phyloP scores from a whole-genome alignment of 2,888 invertebrate species.

The Diachrysia chrysitis region DNA sequence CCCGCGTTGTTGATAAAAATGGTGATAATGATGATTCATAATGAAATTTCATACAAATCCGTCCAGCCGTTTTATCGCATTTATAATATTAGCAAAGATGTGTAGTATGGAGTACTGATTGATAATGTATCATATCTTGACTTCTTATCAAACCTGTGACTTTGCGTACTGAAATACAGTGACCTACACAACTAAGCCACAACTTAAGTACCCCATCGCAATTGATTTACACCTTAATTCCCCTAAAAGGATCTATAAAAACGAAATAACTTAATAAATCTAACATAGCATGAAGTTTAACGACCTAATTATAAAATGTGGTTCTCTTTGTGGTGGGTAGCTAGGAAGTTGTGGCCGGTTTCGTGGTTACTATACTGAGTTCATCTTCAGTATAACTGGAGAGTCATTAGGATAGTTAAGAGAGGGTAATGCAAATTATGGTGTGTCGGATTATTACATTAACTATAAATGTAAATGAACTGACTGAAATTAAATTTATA shows the following conservation, averaged over 20 bases:
- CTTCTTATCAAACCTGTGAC: background rate
- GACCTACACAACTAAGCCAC: background rate
- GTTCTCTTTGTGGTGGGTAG: background rate
- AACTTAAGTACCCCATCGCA: background rate
- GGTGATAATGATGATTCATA: too few species aligned
- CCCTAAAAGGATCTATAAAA: background rate
- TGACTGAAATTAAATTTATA: too few species aligned
- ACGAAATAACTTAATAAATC: background rate
- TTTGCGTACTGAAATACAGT: background rate
- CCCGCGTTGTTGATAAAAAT: too few species aligned
- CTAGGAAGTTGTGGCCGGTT: background rate
- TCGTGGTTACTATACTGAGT: conserved; percentile 12
- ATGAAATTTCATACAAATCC: too few species aligned
- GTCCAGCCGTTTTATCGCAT: too few species aligned
- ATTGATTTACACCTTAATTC: background rate
- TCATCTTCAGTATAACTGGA: conserved; percentile 13
- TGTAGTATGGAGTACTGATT: too few species aligned
- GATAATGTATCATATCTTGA: too few species aligned
- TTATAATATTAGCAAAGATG: too few species aligned
- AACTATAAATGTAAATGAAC: too few species aligned
- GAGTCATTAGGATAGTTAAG: conserved; percentile 25
- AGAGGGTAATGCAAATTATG: conserved; percentile 14
- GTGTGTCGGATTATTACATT: too few species aligned
- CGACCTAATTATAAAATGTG: background rate
- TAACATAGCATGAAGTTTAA: background rate